Evolutionary conservation across 2,797 vertebrate species (phyloP).

Genomic region (Sebastes taczanowskii): DNA sequence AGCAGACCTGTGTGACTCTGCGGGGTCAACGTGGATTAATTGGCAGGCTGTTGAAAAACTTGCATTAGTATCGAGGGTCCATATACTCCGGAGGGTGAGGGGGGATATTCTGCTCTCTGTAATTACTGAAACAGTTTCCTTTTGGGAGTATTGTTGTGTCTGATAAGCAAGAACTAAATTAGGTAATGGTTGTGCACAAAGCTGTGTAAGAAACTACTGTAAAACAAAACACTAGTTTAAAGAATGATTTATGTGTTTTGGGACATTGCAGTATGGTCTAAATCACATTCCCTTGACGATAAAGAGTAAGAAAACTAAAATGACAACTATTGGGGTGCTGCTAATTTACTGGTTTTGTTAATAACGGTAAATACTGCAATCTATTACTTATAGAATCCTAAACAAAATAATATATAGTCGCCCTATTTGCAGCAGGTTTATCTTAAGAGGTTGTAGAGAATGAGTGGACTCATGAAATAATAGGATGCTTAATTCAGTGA

Average conservation of each 20-base stretch:
- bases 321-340: neutral
- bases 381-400: constrained; percentile 27
- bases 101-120: constrained; percentile 12
- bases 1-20: neutral
- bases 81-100: neutral
- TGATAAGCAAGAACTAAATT: constrained; percentile 28
- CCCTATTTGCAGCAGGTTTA: constrained; percentile 39
- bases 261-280: neutral
- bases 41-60: constrained; percentile 39
- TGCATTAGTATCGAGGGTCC: neutral
- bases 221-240: constrained; percentile 1
- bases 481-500: constrained; percentile 64
- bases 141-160: constrained; percentile 17
- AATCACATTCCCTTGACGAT: neutral
- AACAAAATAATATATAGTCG: constrained; percentile 31
- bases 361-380: neutral
- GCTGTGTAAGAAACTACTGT: neutral
- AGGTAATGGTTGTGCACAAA: neutral
- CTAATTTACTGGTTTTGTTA: neutral
- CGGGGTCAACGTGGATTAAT: constrained; percentile 53
- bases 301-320: neutral
- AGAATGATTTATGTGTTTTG: neutral
- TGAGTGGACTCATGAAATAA: constrained; percentile 57
- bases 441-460: constrained; percentile 50
- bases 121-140: constrained; percentile 29